Evolutionary conservation across 2,888 invertebrate species (phyloP), one percentile per base, ranked within the genome.

Genomic region (Andricus curvator): DNA sequence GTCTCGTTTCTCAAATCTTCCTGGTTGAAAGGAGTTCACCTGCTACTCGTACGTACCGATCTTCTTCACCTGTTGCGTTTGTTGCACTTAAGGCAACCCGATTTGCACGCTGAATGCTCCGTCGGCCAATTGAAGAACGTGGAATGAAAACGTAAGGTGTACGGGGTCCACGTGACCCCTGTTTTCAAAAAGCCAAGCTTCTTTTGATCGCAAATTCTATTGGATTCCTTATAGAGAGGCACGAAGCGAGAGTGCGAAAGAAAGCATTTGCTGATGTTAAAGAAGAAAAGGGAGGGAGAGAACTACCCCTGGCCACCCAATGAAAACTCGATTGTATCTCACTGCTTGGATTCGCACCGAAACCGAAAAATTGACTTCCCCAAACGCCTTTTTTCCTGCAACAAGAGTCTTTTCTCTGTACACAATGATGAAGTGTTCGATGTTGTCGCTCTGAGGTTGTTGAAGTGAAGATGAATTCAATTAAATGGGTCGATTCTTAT

Each of bases 181-280:
- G 87, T 88, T 90, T 86, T 86, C 82, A 88, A 88, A 89, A 90
- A 88, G 84, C 87, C 85, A 84, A 84, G 84, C 85, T 85, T 90
- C 91, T 88, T 91, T 92, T 92, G 90, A 92, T 92, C 91, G 90
- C 91, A 88, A 90, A 90, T 90, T 91, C 91, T 88, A 92, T 92
- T 89, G 88, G 87, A 82, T 70, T 78, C 48, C 60, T n/a, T n/a
- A 79, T 78, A 78, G 77, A 80, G 76, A 66, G 78, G 78, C 64
- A 51, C 67, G 64, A 44, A 68, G 44, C 48, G 44, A 77, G 78
- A 78, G 65, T 77, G 67, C 78, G 77, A 74, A 74, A 74, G 74
- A 74, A 56, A 20, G 29, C 48, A 51, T 51, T 56, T 20, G 20
- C n/a, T 25, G 20, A n/a, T 1, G 29, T 37, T 60, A 2, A 29